Evolutionary conservation across 1,140 invertebrate species (phyloP), one percentile per base, ranked within the genome.

Genomic region (Thaumetopoea pityocampa): DNA sequence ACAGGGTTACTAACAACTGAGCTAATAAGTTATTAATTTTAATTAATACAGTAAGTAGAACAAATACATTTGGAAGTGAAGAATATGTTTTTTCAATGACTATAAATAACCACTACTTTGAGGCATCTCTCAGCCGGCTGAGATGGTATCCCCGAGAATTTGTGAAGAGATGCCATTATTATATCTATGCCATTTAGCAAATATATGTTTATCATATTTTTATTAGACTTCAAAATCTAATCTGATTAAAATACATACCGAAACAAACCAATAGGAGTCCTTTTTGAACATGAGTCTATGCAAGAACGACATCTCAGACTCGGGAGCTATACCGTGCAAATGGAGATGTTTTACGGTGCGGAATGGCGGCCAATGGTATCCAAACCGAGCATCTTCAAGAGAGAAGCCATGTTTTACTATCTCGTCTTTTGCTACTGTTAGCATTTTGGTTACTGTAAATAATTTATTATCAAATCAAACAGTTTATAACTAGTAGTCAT

Each of bases 361-460:
- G 73, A 97, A 97, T 0, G 96, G 96, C 10, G 96, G 95, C 92
- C 94, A 94, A 67, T 98, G 96, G 72, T 96, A 98, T 1, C 96
- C 96, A 28, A 93, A 89, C 23, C 92, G 88, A 2, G 85, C 85
- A 59, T 91, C 89, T 2, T 78, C 61, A 2, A 86, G 33, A 38
- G 88, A 66, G 7, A 89, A 71, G 15, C 49, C 87, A 63, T 66
- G 90, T 17, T 87, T 86, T 5, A 78, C 49, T 8, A 92, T 58
- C 60, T 94, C 74, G 41, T 89, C 88, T 48, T 91, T 85, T 17
- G 92, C 90, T 90, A 72, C 53, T 77, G 85, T 54, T 17, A 77
- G 45, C 67, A 79, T 74, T 45, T 60, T 68, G 4, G 50, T 37
- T 36, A 67, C 73, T 74, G 49, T 14, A 66, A 73, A 27, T n/a